phyloP scores from a whole-genome alignment of 2,888 invertebrate genomes.

The Shargacucullia verbasci region DNA sequence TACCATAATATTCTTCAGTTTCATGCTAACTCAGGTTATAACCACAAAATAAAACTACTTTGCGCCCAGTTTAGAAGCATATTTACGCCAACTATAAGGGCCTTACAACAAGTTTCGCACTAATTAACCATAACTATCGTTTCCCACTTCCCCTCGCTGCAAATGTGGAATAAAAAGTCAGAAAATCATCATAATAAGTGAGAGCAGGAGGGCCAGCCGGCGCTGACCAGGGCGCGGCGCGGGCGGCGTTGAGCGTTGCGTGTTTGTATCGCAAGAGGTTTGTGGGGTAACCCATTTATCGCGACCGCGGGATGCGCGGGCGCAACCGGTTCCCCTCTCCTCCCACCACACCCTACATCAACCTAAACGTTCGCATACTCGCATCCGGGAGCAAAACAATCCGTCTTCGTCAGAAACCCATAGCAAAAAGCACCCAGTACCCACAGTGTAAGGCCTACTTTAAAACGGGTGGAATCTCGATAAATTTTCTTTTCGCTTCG shows the following conservation, averaged over 20 bases:
- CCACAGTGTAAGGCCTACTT: conserved; percentile 60
- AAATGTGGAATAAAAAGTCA: conserved; percentile 36
- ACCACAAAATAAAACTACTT: conserved; percentile 5
- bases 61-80: conserved; percentile 13
- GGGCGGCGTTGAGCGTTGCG: conserved; percentile 49
- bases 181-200: conserved; percentile 43
- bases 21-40: conserved; percentile 4
- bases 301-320: conserved; percentile 72
- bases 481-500: conserved; percentile 65
- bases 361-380: conserved; percentile 73
- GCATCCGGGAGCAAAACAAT: conserved; percentile 79
- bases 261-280: conserved; percentile 86
- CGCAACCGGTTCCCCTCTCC: conserved; percentile 77
- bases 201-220: conserved; percentile 34
- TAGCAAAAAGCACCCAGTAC: conserved; percentile 53
- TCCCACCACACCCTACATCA: conserved; percentile 54
- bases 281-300: conserved; percentile 88
- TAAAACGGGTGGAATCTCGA: conserved; percentile 40
- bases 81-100: conserved; percentile 2
- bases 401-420: conserved; percentile 49
- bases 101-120: conserved; percentile 18
- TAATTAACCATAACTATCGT: conserved; percentile 24
- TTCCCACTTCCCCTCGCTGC: conserved; percentile 34
- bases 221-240: conserved; percentile 8
- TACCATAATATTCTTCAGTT: conserved; percentile 3